These are phyloP conservation scores for Chaetoderma sp. DNA, from an alignment of 2,888 invertebrate species.

Conservation along the genomic window DNA sequence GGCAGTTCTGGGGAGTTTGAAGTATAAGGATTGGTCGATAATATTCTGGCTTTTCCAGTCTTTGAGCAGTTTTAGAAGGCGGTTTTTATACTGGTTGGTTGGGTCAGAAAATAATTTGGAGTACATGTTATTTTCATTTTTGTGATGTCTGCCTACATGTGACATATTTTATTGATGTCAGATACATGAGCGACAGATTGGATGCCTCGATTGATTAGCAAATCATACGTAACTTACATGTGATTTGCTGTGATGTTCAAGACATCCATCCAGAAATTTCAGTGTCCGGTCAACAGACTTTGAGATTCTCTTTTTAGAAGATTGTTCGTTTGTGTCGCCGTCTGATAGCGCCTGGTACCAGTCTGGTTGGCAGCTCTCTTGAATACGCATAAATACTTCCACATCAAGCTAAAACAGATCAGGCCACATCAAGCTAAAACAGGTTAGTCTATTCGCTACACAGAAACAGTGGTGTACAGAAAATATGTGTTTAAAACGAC, in stretches of 20 bases:
- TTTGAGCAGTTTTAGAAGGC: no score
- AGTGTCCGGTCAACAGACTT: constrained; percentile 82
- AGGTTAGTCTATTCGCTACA: background rate
- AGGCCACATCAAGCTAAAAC: background rate
- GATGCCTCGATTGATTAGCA: background rate
- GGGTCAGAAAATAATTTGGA: no score
- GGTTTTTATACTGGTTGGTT: no score
- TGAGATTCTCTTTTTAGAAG: constrained; percentile 78
- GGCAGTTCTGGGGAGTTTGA: no score
- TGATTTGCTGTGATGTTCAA: constrained; percentile 76
- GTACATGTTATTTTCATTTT: no score
- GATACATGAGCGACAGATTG: background rate
- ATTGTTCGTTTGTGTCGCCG: constrained; percentile 78
- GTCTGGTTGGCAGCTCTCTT: constrained; percentile 84
- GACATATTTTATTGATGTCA: no score
- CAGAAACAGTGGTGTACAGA: no score
- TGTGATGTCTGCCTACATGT: no score
- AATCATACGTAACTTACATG: constrained; percentile 56
- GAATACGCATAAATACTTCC: constrained; percentile 77
- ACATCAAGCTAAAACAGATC: constrained; percentile 71
- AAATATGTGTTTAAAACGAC: no score
- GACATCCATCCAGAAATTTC: constrained; percentile 78
- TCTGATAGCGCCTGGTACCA: constrained; percentile 86
- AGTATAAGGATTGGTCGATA: no score
- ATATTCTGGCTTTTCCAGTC: no score